A percentile compares a stretch with the other conserved stretches of the same genome.
phyloP scores from a whole-genome alignment of 2,888 invertebrate genomes.

The Lasioglossum lativentre region DNA sequence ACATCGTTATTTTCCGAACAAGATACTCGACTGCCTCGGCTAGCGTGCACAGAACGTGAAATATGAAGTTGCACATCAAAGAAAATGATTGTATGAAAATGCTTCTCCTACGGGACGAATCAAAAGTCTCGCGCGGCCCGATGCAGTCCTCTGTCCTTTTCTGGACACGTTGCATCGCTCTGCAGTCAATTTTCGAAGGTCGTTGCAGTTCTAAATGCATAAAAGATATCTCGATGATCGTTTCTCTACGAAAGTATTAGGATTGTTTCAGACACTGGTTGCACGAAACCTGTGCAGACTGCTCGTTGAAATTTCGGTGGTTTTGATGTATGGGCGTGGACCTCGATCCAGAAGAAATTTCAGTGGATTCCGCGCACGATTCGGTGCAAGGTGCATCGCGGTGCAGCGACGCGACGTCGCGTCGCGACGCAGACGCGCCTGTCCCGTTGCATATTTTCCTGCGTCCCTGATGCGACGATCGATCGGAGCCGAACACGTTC shows the following conservation, averaged over 20 bases:
- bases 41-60: constrained; percentile 34
- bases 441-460: constrained; percentile 9
- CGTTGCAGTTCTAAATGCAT: background rate
- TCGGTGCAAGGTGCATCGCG: constrained; percentile 2
- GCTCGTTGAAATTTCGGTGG: background rate
- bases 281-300: background rate
- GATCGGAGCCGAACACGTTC: background rate
- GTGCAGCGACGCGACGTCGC: background rate
- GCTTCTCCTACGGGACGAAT: constrained; percentile 64
- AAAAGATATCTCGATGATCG: background rate
- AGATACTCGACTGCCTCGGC: background rate
- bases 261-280: background rate
- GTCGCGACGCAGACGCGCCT: background rate
- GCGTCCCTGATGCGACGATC: background rate
- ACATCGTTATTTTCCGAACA: background rate
- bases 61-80: constrained; percentile 45
- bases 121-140: constrained; percentile 64
- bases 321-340: background rate
- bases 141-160: background rate
- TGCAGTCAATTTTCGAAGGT: background rate
- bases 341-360: background rate
- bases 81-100: constrained; percentile 57
- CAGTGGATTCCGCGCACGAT: background rate
- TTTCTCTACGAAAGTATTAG: background rate
- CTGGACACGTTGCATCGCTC: background rate